Percentiles rank a stretch among this genome's conserved stretches.
phyloP scores from a whole-genome alignment of 2,797 vertebrate species.

The Hafferia zeledoni region DNA sequence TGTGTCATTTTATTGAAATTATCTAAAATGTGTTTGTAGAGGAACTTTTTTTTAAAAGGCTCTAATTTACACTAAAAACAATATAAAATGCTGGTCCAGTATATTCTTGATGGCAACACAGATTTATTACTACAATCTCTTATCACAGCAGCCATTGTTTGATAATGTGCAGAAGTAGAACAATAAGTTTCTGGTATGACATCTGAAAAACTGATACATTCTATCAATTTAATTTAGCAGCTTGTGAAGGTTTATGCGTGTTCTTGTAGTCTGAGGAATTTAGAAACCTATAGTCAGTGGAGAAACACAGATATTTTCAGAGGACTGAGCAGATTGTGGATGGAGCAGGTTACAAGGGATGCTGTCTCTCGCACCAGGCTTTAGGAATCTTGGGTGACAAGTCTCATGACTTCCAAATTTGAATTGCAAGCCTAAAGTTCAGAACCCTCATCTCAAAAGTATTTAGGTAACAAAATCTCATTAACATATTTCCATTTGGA shows the following conservation, averaged over 20 bases:
- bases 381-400: neutral
- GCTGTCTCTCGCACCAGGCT: neutral
- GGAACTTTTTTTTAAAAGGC: neutral
- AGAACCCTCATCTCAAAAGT: neutral
- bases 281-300: neutral
- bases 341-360: neutral
- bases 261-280: neutral
- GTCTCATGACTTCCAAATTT: neutral
- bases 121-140: constrained; percentile 10
- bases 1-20: neutral
- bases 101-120: neutral
- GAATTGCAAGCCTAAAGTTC: neutral
- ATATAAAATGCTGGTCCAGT: neutral
- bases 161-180: constrained; percentile 5
- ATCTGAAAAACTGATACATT: neutral
- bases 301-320: neutral
- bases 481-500: neutral
- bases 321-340: neutral
- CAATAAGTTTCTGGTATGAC: neutral
- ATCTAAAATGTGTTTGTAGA: neutral
- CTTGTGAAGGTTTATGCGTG: neutral
- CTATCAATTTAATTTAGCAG: neutral
- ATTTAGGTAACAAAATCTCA: neutral
- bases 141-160: neutral
- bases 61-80: neutral